These are phyloP conservation scores for Helicoverpa assulta DNA, from an alignment of 2,888 invertebrate genomes.

Conservation along the genomic window DNA sequence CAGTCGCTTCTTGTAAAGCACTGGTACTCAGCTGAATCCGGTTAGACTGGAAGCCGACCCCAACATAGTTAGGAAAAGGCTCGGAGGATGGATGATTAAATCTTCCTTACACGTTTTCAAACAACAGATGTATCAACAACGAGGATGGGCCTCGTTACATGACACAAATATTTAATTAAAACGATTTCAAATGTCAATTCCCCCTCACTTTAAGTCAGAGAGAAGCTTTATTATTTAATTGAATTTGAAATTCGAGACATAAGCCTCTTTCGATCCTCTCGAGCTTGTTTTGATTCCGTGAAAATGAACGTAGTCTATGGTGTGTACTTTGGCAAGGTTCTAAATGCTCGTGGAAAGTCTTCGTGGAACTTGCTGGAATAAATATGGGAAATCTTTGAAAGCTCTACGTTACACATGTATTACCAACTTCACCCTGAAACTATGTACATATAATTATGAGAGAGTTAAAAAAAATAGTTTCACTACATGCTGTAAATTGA, in stretches of 20 bases:
- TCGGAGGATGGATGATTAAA: no score
- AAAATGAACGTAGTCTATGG: not conserved
- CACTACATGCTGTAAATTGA: no score
- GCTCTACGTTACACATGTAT: no score
- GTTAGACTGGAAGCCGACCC: no score
- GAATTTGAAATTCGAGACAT: conserved; percentile 37
- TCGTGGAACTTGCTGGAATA: no score
- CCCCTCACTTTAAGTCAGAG: conserved; percentile 20
- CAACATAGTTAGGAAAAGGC: no score
- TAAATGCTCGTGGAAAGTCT: not conserved
- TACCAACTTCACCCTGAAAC: no score
- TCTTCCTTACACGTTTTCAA: not conserved
- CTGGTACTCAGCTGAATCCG: no score
- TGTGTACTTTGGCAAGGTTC: not conserved
- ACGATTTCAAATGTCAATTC: conserved; percentile 29
- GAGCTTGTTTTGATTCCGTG: conserved; percentile 8
- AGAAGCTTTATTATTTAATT: conserved; percentile 30
- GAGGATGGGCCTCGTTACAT: not conserved
- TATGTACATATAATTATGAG: no score
- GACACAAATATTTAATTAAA: not conserved
- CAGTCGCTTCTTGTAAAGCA: no score
- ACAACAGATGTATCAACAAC: not conserved
- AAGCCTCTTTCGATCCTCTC: conserved; percentile 23
- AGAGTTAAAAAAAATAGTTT: no score
- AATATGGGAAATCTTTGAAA: no score